These are phyloP conservation scores for Hydrozoanthus gracilis DNA, from an alignment of 92 coral and sea anemone genomes.

Conservation along the genomic window DNA sequence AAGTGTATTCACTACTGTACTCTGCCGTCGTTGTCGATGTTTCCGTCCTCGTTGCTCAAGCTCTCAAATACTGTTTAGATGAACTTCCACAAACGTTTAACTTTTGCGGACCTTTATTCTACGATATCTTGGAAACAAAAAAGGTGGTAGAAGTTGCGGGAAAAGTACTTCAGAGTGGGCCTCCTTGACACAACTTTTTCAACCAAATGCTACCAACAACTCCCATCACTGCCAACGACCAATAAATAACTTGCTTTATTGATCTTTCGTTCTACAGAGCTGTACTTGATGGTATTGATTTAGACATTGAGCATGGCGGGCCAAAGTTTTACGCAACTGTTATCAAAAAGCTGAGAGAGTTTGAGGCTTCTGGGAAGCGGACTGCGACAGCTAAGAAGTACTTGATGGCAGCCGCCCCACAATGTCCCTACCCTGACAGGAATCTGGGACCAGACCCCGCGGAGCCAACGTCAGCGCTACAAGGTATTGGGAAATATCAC, in stretches of 20 bases:
- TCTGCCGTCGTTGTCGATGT: too few species aligned
- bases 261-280: constrained; percentile 47
- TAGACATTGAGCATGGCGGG: constrained; percentile 83
- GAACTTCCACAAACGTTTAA: too few species aligned
- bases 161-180: too few species aligned
- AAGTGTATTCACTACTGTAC: too few species aligned
- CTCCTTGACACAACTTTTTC: not conserved
- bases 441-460: constrained; percentile 76
- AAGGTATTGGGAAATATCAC: constrained; percentile 48
- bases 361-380: constrained; percentile 66
- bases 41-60: too few species aligned
- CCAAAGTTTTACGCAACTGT: constrained; percentile 79
- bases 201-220: not conserved
- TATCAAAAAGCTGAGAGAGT: constrained; percentile 69
- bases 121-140: too few species aligned
- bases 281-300: constrained; percentile 84
- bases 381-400: constrained; percentile 52
- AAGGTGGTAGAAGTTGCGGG: too few species aligned
- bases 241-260: not conserved
- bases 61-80: too few species aligned
- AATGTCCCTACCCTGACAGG: constrained; percentile 83
- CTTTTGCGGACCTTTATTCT: too few species aligned
- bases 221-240: not conserved
- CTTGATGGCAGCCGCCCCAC: constrained; percentile 80
- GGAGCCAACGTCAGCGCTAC: constrained; percentile 71